A percentile compares a stretch with the other conserved stretches of the same genome.
Conservation (phyloP, 2,113 vertebrate species). For the Notiomystis cincta region DNA sequence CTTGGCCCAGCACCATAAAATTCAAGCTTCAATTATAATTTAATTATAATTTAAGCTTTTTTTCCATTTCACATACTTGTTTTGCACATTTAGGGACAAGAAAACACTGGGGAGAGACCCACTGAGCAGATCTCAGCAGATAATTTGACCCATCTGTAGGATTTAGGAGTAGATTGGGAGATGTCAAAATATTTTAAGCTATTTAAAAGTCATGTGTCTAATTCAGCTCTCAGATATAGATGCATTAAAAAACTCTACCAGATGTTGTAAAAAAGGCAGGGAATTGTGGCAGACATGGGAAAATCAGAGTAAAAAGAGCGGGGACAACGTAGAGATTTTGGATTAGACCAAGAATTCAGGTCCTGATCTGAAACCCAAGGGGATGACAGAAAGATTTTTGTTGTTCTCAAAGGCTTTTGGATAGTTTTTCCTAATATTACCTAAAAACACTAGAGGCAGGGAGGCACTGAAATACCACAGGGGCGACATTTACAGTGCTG, state of each 20-base stretch:
- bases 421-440: background rate
- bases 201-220: background rate
- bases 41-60: background rate
- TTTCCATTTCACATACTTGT: background rate
- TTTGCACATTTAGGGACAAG: background rate
- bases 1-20: background rate
- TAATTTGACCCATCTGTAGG: conserved; percentile 44
- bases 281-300: background rate
- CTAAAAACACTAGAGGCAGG: background rate
- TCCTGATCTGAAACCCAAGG: background rate
- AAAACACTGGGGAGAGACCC: background rate
- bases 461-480: background rate
- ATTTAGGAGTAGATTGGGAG: conserved; percentile 3
- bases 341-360: background rate
- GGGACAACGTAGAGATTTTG: background rate
- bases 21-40: background rate
- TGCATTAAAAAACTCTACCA: background rate
- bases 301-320: background rate
- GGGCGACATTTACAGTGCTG: background rate
- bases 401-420: background rate
- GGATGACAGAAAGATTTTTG: background rate
- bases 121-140: background rate
- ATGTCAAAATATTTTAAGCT: conserved; percentile 16
- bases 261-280: background rate
- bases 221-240: background rate